These are phyloP conservation scores for Colinus virginianus DNA, from an alignment of 2,113 vertebrate species.

Conservation along the genomic window DNA sequence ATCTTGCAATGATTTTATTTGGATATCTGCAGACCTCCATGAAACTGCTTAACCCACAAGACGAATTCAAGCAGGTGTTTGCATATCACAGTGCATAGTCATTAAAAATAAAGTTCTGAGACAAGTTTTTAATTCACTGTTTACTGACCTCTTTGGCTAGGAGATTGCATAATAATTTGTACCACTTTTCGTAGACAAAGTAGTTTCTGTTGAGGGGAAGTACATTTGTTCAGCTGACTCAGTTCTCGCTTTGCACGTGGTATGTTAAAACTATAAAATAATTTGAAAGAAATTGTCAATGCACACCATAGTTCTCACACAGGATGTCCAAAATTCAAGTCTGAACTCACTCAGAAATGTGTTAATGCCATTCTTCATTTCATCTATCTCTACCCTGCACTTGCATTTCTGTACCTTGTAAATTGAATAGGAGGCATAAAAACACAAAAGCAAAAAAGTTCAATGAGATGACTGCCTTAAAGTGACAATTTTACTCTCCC, in stretches of 20 bases:
- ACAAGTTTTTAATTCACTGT: not conserved
- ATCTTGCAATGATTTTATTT: not conserved
- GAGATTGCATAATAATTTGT: constrained; percentile 88
- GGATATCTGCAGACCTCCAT: not conserved
- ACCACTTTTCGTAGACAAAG: constrained; percentile 89
- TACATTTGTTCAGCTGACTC: constrained; percentile 90
- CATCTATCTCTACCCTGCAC: not conserved
- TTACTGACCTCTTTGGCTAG: constrained; percentile 86
- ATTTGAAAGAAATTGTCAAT: not conserved
- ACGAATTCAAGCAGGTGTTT: not conserved
- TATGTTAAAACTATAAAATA: constrained; percentile 88
- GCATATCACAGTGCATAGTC: not conserved
- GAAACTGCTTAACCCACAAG: not conserved
- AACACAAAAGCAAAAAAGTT: not conserved
- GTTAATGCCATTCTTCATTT: no score
- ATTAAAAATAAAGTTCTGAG: not conserved
- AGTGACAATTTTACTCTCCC: not conserved
- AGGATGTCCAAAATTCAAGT: not conserved
- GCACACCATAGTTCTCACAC: not conserved
- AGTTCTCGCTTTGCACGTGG: constrained; percentile 92
- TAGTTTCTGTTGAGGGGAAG: constrained; percentile 93
- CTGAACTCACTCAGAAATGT: not conserved
- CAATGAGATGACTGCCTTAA: not conserved
- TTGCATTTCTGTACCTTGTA: not conserved
- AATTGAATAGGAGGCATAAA: not conserved